Evolutionary conservation across 2,888 invertebrate genomes (phyloP).

Genomic region (Drepana falcataria): DNA sequence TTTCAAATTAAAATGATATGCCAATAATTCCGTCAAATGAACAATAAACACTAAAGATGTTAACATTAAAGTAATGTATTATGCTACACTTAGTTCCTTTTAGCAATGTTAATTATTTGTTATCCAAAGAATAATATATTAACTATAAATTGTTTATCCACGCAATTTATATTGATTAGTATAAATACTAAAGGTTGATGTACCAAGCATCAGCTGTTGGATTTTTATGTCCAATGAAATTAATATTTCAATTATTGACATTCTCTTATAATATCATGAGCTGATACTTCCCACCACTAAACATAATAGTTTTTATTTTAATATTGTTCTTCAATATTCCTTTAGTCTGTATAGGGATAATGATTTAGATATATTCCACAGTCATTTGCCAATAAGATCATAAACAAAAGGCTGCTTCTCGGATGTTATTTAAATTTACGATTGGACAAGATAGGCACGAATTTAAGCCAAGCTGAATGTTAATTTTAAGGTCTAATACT

Average conservation of each 20-base stretch:
- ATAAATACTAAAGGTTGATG: constrained; percentile 45
- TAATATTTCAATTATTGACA: constrained; percentile 70
- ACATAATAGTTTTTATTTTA: constrained; percentile 65
- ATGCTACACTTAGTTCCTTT: constrained; percentile 72
- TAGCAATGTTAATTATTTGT: constrained; percentile 72
- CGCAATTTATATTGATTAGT: constrained; percentile 58
- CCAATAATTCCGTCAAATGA: constrained; percentile 30
- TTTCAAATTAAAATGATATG: constrained; percentile 25
- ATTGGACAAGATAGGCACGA: constrained; percentile 73
- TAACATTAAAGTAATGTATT: constrained; percentile 25
- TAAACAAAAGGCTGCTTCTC: constrained; percentile 76
- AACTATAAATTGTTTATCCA: constrained; percentile 59
- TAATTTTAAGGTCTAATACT: constrained; percentile 70
- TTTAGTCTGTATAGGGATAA: constrained; percentile 59
- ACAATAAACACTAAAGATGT: constrained; percentile 34
- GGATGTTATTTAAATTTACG: constrained; percentile 68
- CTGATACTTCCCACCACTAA: constrained; percentile 69
- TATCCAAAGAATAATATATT: constrained; percentile 76
- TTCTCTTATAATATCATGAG: constrained; percentile 52
- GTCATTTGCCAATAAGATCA: constrained; percentile 66
- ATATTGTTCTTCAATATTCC: constrained; percentile 68
- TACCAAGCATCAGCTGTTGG: constrained; percentile 26
- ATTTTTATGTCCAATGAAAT: constrained; percentile 55
- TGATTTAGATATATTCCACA: constrained; percentile 72
- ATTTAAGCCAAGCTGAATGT: constrained; percentile 76